Conservation (phyloP, 2,888 invertebrate genomes). For the Rhaphigaster nebulosa region DNA sequence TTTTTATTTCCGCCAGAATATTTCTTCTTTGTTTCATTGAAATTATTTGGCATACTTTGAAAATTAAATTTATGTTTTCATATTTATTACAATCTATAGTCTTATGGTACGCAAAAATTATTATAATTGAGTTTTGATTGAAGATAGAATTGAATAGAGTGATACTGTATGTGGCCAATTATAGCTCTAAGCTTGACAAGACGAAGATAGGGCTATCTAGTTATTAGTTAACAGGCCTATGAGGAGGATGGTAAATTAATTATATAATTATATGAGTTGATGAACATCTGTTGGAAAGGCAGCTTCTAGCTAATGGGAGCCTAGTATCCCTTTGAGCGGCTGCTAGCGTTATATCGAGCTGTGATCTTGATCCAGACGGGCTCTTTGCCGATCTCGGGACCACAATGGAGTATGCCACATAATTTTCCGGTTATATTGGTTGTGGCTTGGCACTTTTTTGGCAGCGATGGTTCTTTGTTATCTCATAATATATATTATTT, state of each 20-base stretch:
- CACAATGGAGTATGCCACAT: not conserved
- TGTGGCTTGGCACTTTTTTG: not conserved
- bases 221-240: not conserved
- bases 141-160: too few relatives aligned
- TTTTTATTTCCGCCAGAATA: too few relatives aligned
- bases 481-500: not conserved
- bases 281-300: not conserved
- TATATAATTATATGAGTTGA: not conserved
- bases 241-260: not conserved
- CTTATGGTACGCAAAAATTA: too few relatives aligned
- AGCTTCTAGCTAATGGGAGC: not conserved
- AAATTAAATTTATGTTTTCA: too few relatives aligned
- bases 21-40: too few relatives aligned
- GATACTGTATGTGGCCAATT: too few relatives aligned
- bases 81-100: too few relatives aligned
- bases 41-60: too few relatives aligned
- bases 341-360: too few relatives aligned
- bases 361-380: not conserved
- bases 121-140: too few relatives aligned
- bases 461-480: not conserved
- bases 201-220: not conserved
- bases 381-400: not conserved
- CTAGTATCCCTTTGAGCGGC: not conserved
- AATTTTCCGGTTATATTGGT: not conserved
- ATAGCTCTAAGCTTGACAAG: not conserved